Evolutionary conservation across 64 coral and sea anemone species (phyloP), one percentile per base, ranked within the genome.

Genomic region (Porites lutea): DNA sequence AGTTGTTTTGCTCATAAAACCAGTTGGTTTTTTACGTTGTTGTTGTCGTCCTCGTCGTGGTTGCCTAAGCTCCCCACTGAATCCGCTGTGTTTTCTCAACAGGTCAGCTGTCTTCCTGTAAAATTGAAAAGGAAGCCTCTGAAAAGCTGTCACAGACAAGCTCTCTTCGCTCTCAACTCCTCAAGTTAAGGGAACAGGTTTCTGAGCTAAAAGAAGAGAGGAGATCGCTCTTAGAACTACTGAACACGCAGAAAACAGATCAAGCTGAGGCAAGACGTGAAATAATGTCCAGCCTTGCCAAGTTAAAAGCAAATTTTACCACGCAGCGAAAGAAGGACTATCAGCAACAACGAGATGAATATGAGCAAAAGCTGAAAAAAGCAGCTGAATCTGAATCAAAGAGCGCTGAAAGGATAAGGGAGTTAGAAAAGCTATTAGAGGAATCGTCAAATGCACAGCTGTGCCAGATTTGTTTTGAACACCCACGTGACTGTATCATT

Each of bases 381-480:
- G 21, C 19, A 63, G 18, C 62, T 65, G 62, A 57, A 57, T 57
- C 54, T 57, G 54, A 57, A 6, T 57, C 54, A 57, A 57, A 57
- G 12, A 57, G 54, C 54, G 54, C 54, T 57, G 13, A 65, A 19
- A 65, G 18, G 13, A 18, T 65, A 65, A 5, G 54, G 14, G 7
- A 68, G 13, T 61, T 96, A 13, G 59, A 78, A 58, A 75, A 55
- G 45, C 84, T 92, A 76, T 37, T 96, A 1, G 90, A 92, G 16
- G 2, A 66, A 18, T 65, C 87, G 6, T 52, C 67, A 23, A 59
- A 4, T 49, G 37, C 77, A 0, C 78, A 82, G 47, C 16, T 85
- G 77, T 96, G 94, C 44, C 94, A 96, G 78, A 96, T 96, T 62
- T 96, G 94, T 52, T 96, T 96, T 65, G 94, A 96, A 13, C 67